Conservation (phyloP, 2,113 vertebrate species). For the Thunnus thynnus region DNA sequence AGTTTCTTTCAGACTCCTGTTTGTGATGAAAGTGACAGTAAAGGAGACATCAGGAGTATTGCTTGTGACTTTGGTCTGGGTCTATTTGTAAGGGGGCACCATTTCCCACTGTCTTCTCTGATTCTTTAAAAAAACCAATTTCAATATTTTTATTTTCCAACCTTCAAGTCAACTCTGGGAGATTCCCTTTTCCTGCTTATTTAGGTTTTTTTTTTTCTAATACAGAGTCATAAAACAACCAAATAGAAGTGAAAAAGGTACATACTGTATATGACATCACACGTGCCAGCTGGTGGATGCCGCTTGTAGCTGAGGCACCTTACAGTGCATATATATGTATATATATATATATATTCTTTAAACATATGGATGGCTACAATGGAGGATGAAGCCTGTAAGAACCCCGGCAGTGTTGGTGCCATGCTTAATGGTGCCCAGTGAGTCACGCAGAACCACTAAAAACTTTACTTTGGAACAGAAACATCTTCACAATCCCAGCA, state of each 20-base stretch:
- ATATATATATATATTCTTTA: slow-evolving; percentile 8
- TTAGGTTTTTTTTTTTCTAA: slow-evolving; percentile 14
- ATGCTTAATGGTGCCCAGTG: slow-evolving; percentile 57
- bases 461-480: slow-evolving; percentile 34
- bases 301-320: slow-evolving; percentile 66
- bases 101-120: slow-evolving; percentile 1
- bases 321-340: slow-evolving; percentile 54
- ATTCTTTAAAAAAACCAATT: background rate
- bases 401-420: slow-evolving; percentile 66
- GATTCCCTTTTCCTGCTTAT: slow-evolving; percentile 20
- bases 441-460: slow-evolving; percentile 54
- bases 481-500: slow-evolving; percentile 56
- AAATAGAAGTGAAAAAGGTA: slow-evolving; percentile 48
- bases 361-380: slow-evolving; percentile 60
- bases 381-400: slow-evolving; percentile 51
- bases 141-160: background rate
- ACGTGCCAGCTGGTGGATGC: slow-evolving; percentile 74
- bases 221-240: slow-evolving; percentile 26
- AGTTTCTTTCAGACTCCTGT: slow-evolving; percentile 37
- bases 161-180: slow-evolving; percentile 20
- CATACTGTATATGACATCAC: slow-evolving; percentile 68
- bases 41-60: slow-evolving; percentile 68
- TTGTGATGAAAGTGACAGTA: slow-evolving; percentile 46
- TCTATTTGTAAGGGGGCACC: slow-evolving; percentile 11
- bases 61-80: slow-evolving; percentile 70